Evolutionary conservation across 2,888 invertebrate species (phyloP), one percentile per base, ranked within the genome.

Genomic region (Cancer borealis): DNA sequence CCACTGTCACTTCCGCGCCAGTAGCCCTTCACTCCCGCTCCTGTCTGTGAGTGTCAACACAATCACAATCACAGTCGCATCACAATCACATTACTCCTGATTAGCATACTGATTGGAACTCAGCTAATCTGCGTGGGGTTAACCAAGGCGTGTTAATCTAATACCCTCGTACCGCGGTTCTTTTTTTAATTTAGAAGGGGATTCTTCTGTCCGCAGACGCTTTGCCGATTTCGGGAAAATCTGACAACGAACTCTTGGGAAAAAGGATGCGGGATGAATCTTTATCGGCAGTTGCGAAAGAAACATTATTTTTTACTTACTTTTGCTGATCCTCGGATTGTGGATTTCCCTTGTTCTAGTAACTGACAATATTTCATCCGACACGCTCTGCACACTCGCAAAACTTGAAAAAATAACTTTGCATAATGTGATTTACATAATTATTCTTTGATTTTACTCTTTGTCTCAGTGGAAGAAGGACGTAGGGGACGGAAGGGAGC

Each of bases 101-200:
- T 94, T 94, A 94, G 94, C 94, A 94, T 94, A 94, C 94, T 94
- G 94, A 94, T 94, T 94, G 94, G 92, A 94, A 94, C 94, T 90
- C 94, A 47, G 84, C 94, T 94, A 94, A 94, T 94, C 94, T 92
- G 92, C 91, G 94, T 92, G 46, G 94, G 94, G 94, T 94, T 94
- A 94, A 94, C 94, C 94, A 94, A 94, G 94, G 94, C 94, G 94
- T 94, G 92, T 60, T 94, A 92, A 94, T 94, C 92, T 46, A 94
- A 94, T 94, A 54, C 90, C 46, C 91, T 79, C 93, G 60, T 54
- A 88, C 88, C 54, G n/a, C 93, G 79, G 39, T 46, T 47, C 47
- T 66, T 90, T 90, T 90, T 90, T 90, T 54, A 90, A 90, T 54
- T 90, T n/a, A 54, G 54, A 90, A 90, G 90, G 90, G 60, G 54